Base-by-base conservation (phyloP, 1,140 invertebrate genomes). In the Drosophila erecta region DNA sequence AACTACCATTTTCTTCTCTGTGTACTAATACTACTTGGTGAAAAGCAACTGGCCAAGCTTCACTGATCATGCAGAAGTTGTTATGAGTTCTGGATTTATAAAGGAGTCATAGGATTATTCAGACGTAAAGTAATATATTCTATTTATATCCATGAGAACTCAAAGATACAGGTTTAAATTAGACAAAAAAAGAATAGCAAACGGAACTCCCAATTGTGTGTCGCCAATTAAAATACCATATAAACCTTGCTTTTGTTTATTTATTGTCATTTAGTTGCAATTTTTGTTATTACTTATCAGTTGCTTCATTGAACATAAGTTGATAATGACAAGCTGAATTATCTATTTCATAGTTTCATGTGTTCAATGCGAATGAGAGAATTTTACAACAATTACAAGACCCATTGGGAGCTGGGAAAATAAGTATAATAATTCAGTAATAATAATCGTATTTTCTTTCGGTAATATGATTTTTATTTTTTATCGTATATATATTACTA, bases 201-300 rank as follows among this genome's bases (percentile, higher is more conserved):
- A 24, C 4, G 10, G n/a, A 10, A 17, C 37, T 17, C 4, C 35
- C 58, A 4, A 22, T 20, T 14, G 17, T 10, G 0, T 1, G 12
- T 3, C 5, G 7, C 51, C 53, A 55, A 67, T 46, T 15, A 2
- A 70, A 54, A 55, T 24, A 40, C 40, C 33, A 40, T 22, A 14
- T 4, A 17, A 54, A 6, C 7, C 14, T 38, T 10, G 17, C 20
- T 44, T 70, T 70, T 70, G 20, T 35, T 47, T 30, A 33, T 69
- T 70, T 70, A 70, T 70, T 70, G 66, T 70, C 66, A 56, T 69
- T 70, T 69, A 70, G 64, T 35, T 47, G 64, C 20, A 55, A 70
- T 55, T 69, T 8, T 55, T 17, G 22, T 56, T 69, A 35, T 70
- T 20, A 20, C 38, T 40, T 40, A 49, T 69, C 43, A 47, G 62